phyloP scores from a whole-genome alignment of 2,888 invertebrate genomes.

The Hipparchia semele region DNA sequence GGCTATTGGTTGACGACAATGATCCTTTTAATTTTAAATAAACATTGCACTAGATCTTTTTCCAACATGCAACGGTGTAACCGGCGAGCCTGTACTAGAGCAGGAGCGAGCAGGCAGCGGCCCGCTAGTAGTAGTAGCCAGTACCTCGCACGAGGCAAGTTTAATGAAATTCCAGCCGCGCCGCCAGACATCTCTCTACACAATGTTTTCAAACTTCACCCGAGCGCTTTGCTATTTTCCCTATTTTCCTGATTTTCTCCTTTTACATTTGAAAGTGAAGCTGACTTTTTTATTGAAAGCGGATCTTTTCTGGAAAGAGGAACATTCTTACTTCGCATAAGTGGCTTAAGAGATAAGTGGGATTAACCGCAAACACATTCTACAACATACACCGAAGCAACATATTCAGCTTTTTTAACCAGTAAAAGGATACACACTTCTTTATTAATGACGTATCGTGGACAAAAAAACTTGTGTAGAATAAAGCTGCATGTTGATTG shows the following conservation, averaged over 20 bases:
- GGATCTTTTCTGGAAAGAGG: neutral
- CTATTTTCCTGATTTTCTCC: conserved; percentile 21
- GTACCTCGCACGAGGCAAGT: conserved; percentile 57
- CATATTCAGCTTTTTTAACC: too few relatives aligned
- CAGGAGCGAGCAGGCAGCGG: neutral
- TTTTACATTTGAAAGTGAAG: conserved; percentile 16
- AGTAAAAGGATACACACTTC: too few relatives aligned
- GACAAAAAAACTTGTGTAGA: too few relatives aligned
- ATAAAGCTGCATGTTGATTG: too few relatives aligned
- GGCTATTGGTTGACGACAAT: too few relatives aligned
- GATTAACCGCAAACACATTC: too few relatives aligned
- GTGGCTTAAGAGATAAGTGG: too few relatives aligned
- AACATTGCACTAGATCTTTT: neutral
- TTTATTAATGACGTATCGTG: too few relatives aligned
- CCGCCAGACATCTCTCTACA: conserved; percentile 44
- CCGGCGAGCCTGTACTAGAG: neutral
- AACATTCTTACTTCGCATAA: neutral
- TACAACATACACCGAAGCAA: too few relatives aligned
- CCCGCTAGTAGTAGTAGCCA: conserved; percentile 37
- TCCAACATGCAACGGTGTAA: neutral
- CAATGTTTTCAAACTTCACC: conserved; percentile 46
- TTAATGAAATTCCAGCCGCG: conserved; percentile 69
- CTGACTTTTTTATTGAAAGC: conserved; percentile 1
- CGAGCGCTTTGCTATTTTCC: conserved; percentile 32
- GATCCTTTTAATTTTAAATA: too few relatives aligned